A percentile compares a stretch with the other conserved stretches of the same genome.
Evolutionary conservation across 2,888 invertebrate genomes (phyloP).

Genomic region (Archaeoteleia sp.): DNA sequence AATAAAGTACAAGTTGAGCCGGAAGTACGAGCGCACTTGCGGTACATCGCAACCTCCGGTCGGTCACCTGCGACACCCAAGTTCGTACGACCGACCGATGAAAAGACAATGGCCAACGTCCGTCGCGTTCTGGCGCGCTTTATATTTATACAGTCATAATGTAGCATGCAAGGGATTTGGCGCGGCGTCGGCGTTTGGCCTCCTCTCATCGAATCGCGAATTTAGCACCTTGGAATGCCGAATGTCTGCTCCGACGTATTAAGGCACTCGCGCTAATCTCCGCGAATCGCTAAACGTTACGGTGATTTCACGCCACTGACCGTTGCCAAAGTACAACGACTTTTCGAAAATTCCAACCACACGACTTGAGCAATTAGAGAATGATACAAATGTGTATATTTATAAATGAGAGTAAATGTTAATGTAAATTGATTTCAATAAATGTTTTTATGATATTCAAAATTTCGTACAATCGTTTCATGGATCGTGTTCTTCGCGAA

Average conservation of each 20-base stretch:
- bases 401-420: too few relatives aligned
- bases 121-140: neutral
- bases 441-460: too few relatives aligned
- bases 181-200: conserved; percentile 1
- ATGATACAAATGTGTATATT: conserved; percentile 1
- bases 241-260: conserved; percentile 50
- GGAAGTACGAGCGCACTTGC: conserved; percentile 10
- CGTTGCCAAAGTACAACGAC: conserved; percentile 49
- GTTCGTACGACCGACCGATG: neutral
- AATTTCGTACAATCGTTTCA: too few relatives aligned
- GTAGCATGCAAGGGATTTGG: neutral
- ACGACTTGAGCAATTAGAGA: too few relatives aligned
- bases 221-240: conserved; percentile 20
- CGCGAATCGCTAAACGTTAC: conserved; percentile 55
- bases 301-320: conserved; percentile 45
- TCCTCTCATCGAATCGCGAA: conserved; percentile 19
- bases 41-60: conserved; percentile 35
- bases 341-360: conserved; percentile 26
- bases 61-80: conserved; percentile 6
- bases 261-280: conserved; percentile 59
- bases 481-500: too few relatives aligned
- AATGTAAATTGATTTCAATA: too few relatives aligned
- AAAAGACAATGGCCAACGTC: conserved; percentile 16
- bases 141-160: conserved; percentile 12
- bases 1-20: too few relatives aligned